Evolutionary conservation across 2,113 vertebrate species (phyloP).

Genomic region (Tachysurus fulvidraco): DNA sequence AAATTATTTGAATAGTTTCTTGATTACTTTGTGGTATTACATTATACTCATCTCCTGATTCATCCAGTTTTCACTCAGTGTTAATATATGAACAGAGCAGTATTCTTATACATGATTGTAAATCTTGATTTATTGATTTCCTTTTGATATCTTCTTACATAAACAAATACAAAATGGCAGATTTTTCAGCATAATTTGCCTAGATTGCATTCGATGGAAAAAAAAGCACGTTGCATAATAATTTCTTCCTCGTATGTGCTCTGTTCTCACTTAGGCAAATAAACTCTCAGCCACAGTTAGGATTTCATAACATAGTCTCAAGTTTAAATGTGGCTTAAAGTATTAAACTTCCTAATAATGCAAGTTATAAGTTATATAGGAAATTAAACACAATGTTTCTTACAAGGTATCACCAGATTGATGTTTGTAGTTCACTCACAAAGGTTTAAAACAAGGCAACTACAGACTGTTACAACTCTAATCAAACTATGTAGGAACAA

Average conservation of each 20-base stretch:
- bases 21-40: constrained; percentile 12
- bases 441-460: not conserved
- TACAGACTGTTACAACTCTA: not conserved
- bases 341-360: not conserved
- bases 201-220: not conserved
- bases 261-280: not conserved
- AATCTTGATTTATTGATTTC: not conserved
- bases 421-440: not conserved
- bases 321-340: not conserved
- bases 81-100: not conserved
- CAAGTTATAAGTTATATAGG: not conserved
- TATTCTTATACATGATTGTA: not conserved
- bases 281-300: not conserved
- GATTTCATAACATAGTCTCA: not conserved
- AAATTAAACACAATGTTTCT: not conserved
- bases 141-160: not conserved
- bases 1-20: constrained; percentile 28
- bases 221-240: not conserved
- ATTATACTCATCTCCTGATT: constrained; percentile 13
- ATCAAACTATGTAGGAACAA: too few relatives aligned
- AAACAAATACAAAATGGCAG: not conserved
- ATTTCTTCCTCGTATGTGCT: not conserved
- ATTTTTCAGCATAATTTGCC: not conserved
- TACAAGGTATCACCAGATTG: not conserved
- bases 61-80: not conserved